phyloP scores from a whole-genome alignment of 2,888 invertebrate genomes.

The Crossocerus cetratus region DNA sequence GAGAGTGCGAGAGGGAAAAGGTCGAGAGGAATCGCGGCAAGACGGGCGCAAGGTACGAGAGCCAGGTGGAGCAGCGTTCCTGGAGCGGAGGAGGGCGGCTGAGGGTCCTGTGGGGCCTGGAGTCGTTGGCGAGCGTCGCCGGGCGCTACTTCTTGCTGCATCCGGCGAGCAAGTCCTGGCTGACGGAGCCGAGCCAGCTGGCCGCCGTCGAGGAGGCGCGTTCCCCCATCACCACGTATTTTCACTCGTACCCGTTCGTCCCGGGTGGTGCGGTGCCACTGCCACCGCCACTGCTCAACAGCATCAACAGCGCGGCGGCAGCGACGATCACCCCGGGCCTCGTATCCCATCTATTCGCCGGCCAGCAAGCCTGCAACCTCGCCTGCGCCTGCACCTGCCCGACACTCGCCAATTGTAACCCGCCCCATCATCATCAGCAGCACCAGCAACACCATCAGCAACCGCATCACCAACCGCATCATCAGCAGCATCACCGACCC shows the following conservation, averaged over 20 bases:
- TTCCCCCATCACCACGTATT: conserved; percentile 76
- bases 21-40: conserved; percentile 18
- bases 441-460: conserved; percentile 63
- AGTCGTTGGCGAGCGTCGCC: conserved; percentile 44
- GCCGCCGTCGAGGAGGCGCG: conserved; percentile 67
- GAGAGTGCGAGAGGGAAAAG: neutral
- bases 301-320: conserved; percentile 61
- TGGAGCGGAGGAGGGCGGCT: conserved; percentile 46
- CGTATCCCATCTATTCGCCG: conserved; percentile 67
- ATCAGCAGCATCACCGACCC: conserved; percentile 66
- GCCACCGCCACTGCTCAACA: conserved; percentile 70
- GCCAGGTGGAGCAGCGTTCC: conserved; percentile 48
- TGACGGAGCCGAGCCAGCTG: conserved; percentile 52
- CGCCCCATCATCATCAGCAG: conserved; percentile 64
- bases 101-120: conserved; percentile 50
- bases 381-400: conserved; percentile 73
- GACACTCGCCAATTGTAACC: conserved; percentile 65
- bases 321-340: conserved; percentile 66
- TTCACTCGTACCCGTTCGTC: conserved; percentile 77
- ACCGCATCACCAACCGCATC: conserved; percentile 59
- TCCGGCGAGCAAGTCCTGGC: conserved; percentile 54
- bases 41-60: neutral
- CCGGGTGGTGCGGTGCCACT: conserved; percentile 76
- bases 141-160: conserved; percentile 48
- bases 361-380: conserved; percentile 69